Evolutionary conservation across 2,113 vertebrate genomes (phyloP), one percentile per base, ranked within the genome.

Genomic region (Tragelaphus buxtoni): DNA sequence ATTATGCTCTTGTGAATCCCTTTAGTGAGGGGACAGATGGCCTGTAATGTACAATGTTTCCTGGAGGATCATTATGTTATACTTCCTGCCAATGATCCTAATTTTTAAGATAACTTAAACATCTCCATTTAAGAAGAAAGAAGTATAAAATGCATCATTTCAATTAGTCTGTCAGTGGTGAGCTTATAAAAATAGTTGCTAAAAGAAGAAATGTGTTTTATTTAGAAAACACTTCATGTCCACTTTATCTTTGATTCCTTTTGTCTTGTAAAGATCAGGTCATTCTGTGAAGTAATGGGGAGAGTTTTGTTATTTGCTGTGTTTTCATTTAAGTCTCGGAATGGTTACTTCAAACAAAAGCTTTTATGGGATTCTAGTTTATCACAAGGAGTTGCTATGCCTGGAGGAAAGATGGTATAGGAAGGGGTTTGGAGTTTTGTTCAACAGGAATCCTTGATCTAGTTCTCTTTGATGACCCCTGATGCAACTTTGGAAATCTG

Each of bases 181-280:
- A 85, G 49, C 56, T 95, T 88, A 61, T 65, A 65, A 91, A 90
- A 96, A 94, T 56, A 86, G 63, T 82, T 85, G 9, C 35, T 51
- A 51, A 56, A 85, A 74, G 42, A 80, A 92, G 26, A 83, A 74
- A 83, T 35, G 60, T 81, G 22, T 74, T 69, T 91, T 79, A 81
- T 35, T 87, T 69, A 60, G 47, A 61, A 49, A 92, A 60, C 45
- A 30, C 39, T 88, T 94, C 35, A 63, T 24, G 28, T 92, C 92
- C 24, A 47, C 35, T 80, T 90, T 65, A 79, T 58, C 45, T 91
- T 95, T 80, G n/a, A 32, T 88, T 84, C 9, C 3, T 51, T 91
- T 92, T 81, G 28, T 81, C n/a, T 95, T 65, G 26, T 42, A 61
- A 72, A 90, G 14, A 65, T 51, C 30, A 80, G 17, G 26, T 63